Evolutionary conservation across 2,113 vertebrate genomes (phyloP).

Genomic region (Phylloscopus trochiloides): DNA sequence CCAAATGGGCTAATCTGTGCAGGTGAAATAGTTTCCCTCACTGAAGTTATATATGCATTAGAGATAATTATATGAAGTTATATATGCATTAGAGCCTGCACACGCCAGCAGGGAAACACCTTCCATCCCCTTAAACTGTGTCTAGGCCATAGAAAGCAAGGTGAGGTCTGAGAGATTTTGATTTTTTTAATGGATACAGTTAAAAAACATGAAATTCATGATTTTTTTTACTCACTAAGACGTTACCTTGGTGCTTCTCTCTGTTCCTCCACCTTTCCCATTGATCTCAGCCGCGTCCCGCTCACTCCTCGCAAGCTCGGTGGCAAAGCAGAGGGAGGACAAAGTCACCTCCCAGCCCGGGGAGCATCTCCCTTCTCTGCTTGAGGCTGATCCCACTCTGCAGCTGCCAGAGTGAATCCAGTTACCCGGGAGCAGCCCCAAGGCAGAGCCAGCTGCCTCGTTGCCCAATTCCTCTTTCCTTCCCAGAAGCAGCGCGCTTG

Average conservation of each 20-base stretch:
- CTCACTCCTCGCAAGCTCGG: accelerated
- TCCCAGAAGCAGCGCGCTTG: background rate
- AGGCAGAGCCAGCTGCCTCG: background rate
- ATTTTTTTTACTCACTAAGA: background rate
- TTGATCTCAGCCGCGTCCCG: accelerated
- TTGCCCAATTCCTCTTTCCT: background rate
- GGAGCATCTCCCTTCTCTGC: background rate
- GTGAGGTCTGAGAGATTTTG: background rate
- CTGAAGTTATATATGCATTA: background rate
- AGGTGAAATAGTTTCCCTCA: background rate
- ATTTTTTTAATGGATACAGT: background rate
- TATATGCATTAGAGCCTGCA: background rate
- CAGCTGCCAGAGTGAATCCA: background rate
- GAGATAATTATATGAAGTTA: background rate
- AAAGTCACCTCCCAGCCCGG: background rate
- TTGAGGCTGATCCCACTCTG: background rate
- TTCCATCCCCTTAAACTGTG: background rate
- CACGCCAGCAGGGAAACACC: background rate
- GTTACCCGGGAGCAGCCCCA: background rate
- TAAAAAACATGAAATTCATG: background rate
- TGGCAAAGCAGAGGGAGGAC: background rate
- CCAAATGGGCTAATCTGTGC: background rate
- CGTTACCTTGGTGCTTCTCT: background rate
- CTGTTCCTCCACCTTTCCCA: background rate
- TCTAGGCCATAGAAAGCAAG: background rate